These are phyloP conservation scores for Nomada ruficornis DNA, from an alignment of 2,888 invertebrate genomes.

Conservation along the genomic window DNA sequence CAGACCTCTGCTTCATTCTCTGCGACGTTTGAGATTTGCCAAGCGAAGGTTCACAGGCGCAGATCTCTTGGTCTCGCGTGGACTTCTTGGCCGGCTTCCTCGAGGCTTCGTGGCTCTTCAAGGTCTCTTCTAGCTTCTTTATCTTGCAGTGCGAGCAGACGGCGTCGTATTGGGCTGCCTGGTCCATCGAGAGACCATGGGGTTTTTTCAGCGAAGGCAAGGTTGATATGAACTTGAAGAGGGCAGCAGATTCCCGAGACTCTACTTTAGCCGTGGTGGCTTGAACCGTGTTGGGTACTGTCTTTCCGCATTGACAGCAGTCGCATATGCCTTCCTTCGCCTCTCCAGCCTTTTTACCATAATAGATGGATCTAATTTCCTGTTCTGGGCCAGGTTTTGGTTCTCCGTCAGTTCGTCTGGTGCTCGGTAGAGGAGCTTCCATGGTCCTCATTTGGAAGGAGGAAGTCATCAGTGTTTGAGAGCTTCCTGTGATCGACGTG, in stretches of 20 bases:
- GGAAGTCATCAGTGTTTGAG: conserved; percentile 38
- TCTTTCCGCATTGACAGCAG: conserved; percentile 60
- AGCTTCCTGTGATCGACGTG: background rate
- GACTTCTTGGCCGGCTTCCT: conserved; percentile 24
- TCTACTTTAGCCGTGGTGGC: background rate
- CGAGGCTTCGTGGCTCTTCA: background rate
- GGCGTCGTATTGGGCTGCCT: conserved; percentile 2
- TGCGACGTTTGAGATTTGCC: background rate
- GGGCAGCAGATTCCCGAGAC: background rate
- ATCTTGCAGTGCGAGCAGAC: conserved; percentile 48
- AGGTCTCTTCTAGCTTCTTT: background rate
- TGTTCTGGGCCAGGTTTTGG: conserved; percentile 28
- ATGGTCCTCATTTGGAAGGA: background rate
- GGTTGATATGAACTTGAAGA: background rate
- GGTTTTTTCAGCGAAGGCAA: background rate
- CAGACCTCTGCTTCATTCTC: conserved; percentile 55
- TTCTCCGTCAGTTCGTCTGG: background rate
- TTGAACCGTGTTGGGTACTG: background rate
- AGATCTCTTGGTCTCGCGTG: conserved; percentile 21
- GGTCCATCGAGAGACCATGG: background rate
- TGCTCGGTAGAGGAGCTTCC: background rate
- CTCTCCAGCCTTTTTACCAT: conserved; percentile 26
- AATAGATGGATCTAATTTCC: conserved; percentile 56
- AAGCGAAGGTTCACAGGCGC: background rate
- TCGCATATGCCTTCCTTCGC: conserved; percentile 29